Conservation (phyloP, 2,797 vertebrate species). For the Tapirus indicus region DNA sequence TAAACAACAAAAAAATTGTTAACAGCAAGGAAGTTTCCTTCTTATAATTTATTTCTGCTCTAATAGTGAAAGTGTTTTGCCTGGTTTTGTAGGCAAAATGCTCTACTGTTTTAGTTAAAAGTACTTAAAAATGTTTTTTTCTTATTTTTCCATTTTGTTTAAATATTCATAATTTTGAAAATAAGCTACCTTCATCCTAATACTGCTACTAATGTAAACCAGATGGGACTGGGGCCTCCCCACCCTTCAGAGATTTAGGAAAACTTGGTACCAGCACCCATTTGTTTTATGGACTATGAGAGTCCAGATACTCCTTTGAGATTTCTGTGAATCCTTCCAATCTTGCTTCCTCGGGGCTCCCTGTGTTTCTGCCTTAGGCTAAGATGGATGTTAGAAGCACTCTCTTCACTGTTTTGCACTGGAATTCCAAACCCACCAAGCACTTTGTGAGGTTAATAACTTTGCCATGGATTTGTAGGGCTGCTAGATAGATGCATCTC, state of each 20-base stretch:
- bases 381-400: background rate
- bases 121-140: background rate
- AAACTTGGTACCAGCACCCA: background rate
- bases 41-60: background rate
- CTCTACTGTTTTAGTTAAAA: background rate
- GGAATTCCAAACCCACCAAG: background rate
- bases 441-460: background rate
- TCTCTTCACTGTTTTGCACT: background rate
- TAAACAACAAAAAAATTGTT: too few relatives aligned
- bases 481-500: background rate
- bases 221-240: background rate
- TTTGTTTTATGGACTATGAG: background rate
- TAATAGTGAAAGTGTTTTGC: background rate
- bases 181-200: background rate
- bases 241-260: background rate
- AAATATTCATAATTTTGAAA: background rate
- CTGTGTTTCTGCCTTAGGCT: background rate
- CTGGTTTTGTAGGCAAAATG: background rate
- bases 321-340: background rate
- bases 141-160: background rate
- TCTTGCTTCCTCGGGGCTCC: background rate
- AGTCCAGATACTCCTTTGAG: background rate
- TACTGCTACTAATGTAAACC: background rate
- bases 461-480: background rate
- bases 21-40: background rate